Conservation (phyloP, 2,888 invertebrate genomes). For the Thymelicus lineola region DNA sequence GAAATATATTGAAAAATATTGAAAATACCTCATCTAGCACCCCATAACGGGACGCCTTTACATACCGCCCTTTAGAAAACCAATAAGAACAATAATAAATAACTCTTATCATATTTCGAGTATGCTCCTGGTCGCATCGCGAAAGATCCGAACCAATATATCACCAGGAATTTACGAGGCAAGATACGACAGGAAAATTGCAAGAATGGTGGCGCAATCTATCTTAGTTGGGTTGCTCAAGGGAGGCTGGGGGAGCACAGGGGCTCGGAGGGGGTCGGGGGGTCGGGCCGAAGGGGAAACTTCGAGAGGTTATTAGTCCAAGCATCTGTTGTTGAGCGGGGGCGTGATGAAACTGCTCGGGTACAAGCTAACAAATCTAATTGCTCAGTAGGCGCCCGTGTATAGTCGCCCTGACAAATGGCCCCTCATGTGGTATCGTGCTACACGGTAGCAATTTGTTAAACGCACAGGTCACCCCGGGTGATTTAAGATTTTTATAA, state of each 20-base stretch:
- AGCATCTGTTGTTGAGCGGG: constrained; percentile 86
- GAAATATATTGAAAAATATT: not conserved
- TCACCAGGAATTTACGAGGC: constrained; percentile 94
- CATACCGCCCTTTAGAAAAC: constrained; percentile 76
- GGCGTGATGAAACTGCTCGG: constrained; percentile 84
- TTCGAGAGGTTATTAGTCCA: constrained; percentile 86
- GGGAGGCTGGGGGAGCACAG: constrained; percentile 74
- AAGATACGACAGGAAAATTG: constrained; percentile 97
- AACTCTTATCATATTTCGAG: constrained; percentile 86
- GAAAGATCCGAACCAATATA: constrained; percentile 88
- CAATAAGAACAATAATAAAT: constrained; percentile 86
- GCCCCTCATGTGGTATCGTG: constrained; percentile 71
- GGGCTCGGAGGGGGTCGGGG: constrained; percentile 65
- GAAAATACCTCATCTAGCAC: constrained; percentile 58
- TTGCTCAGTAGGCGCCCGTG: constrained; percentile 83
- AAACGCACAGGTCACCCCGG: constrained; percentile 73
- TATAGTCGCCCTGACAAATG: constrained; percentile 76
- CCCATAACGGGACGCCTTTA: constrained; percentile 59
- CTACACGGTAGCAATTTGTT: constrained; percentile 70
- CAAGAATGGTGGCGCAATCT: constrained; percentile 96
- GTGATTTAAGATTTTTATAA: constrained; percentile 56
- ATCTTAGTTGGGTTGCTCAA: constrained; percentile 90
- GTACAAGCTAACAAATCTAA: constrained; percentile 85
- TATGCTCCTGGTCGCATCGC: constrained; percentile 85
- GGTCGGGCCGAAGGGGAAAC: constrained; percentile 78